Percentiles rank a stretch among this genome's conserved stretches.
Conservation (phyloP, 2,888 invertebrate species). For the Oconnorella tubifera region DNA sequence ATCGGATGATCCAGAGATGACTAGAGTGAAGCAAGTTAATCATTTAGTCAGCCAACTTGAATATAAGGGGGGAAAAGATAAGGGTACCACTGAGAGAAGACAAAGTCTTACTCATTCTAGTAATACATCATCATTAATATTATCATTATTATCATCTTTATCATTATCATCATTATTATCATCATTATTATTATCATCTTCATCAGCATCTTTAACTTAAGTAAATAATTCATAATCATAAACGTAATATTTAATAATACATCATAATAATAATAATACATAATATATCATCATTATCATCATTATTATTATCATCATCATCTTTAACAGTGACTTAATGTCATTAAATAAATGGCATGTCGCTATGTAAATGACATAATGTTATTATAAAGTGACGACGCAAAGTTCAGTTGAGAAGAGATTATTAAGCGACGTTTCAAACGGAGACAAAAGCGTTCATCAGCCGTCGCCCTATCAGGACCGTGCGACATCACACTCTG, state of each 20-base stretch:
- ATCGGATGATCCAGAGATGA: slow-evolving; percentile 92
- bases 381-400: neutral
- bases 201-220: no score
- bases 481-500: slow-evolving; percentile 2
- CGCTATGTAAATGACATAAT: no score
- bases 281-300: no score
- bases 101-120: slow-evolving; percentile 12
- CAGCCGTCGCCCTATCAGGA: slow-evolving; percentile 4
- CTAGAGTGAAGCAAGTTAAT: slow-evolving; percentile 61
- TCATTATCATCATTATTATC: no score
- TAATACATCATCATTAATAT: neutral
- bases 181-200: no score
- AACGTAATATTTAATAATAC: no score
- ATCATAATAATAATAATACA: no score
- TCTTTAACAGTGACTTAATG: no score
- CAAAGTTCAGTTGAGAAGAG: neutral
- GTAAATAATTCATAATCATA: no score
- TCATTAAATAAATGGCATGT: no score
- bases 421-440: neutral
- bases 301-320: no score
- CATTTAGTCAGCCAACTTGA: slow-evolving; percentile 20
- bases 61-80: slow-evolving; percentile 18
- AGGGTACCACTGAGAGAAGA: neutral
- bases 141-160: no score
- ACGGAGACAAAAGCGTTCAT: neutral